Base-by-base conservation (phyloP, 2,113 vertebrate genomes). In the Phrynosoma blainvillii region DNA sequence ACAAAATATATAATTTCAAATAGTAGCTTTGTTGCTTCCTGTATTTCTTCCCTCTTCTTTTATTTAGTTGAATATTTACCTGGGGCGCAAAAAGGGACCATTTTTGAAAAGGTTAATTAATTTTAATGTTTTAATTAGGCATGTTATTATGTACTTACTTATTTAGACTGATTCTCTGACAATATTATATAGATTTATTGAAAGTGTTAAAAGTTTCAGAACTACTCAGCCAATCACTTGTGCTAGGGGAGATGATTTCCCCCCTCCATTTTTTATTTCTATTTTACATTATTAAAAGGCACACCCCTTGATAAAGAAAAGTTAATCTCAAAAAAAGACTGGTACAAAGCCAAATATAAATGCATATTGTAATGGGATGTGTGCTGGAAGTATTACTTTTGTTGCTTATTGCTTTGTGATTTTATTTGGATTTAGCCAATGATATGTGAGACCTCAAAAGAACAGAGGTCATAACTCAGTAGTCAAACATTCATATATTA, bases 81-180 rank as follows among this genome's bases (percentile, higher is more conserved):
- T 65, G 66, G 89, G 87, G 80, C 79, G 88, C 81, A 88, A 75
- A 84, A 91, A 89, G 4, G 82, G 42, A 73, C 75, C 2, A 0
- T 4, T 84, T 93, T 93, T 82, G 21, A 12, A 5, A 87, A 85
- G 56, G 62, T 65, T 52, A 83, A 89, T 73, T 90, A 85, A 89
- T 56, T 66, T 71, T 85, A 88, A 77, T 88, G 68, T 91, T 89
- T 88, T 89, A 80, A 23, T 82, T 30, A 47, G 75, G 25, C 32
- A 40, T 71, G 5, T 86, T 89, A 27, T 88, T 90, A 81, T n/a
- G 8, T 84, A 80, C 90, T 89, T 89, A 80, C 89, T 89, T 89
- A 25, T 52, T 88, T 4, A 30, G 84, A 36, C 73, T 87, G 75
- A 75, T 65, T 89, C 16, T 0, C 0, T 74, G 56, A 88, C 62